Evolutionary conservation across 2,797 vertebrate species (phyloP).

Genomic region (Darevskia nairensis): DNA sequence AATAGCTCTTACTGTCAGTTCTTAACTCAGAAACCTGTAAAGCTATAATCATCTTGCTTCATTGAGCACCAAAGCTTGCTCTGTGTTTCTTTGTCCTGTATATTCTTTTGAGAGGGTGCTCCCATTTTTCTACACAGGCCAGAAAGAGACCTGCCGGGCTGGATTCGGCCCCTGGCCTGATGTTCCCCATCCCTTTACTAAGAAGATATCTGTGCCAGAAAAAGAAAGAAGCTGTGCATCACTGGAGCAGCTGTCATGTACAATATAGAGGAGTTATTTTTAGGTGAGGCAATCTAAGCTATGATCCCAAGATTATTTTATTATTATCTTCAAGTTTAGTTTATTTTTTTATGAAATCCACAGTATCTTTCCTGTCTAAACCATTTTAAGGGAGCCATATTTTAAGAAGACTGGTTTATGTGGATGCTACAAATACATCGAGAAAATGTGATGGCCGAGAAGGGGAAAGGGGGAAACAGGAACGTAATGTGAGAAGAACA

Average conservation of each 20-base stretch:
- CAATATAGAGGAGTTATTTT: slow-evolving; percentile 26
- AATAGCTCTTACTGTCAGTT: too few species aligned
- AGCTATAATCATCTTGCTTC: too few species aligned
- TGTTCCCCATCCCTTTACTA: too few species aligned
- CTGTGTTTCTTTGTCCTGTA: too few species aligned
- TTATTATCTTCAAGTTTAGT: slow-evolving; percentile 7
- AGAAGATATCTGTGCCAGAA: background rate
- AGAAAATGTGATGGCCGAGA: background rate
- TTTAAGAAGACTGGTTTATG: slow-evolving; percentile 10
- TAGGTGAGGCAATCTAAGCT: slow-evolving; percentile 3
- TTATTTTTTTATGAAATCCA: slow-evolving; percentile 21
- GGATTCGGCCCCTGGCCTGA: too few species aligned
- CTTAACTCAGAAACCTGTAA: too few species aligned
- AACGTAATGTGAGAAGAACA: background rate
- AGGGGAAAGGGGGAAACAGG: background rate
- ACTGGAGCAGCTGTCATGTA: background rate
- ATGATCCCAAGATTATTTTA: background rate
- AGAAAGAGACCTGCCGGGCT: too few species aligned
- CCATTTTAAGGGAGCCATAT: background rate
- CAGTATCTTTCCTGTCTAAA: background rate
- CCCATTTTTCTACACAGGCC: too few species aligned
- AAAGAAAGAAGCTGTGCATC: background rate
- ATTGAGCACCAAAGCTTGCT: too few species aligned
- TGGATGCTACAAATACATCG: background rate
- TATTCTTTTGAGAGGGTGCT: too few species aligned